These are phyloP conservation scores for Gymnorhina tibicen DNA, from an alignment of 2,113 vertebrate genomes.

Conservation along the genomic window DNA sequence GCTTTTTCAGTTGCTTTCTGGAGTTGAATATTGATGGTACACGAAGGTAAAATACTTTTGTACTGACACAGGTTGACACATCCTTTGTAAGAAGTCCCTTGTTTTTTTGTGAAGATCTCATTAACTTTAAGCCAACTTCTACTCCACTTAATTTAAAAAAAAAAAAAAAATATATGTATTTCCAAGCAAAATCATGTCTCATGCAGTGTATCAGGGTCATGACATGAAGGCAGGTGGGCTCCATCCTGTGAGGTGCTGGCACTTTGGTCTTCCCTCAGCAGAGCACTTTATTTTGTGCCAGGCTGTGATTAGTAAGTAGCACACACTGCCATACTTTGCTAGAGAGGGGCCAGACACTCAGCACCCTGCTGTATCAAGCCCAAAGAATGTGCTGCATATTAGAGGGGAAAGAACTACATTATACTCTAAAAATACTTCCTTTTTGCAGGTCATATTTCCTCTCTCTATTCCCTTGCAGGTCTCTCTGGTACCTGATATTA, in stretches of 20 bases:
- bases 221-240: not conserved
- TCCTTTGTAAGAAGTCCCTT: not conserved
- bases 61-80: not conserved
- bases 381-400: not conserved
- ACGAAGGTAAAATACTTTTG: not conserved
- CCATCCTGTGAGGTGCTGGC: not conserved
- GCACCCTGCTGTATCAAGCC: not conserved
- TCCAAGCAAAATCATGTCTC: not conserved
- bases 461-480: not conserved
- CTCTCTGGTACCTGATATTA: not conserved
- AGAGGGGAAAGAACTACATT: not conserved
- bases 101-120: not conserved
- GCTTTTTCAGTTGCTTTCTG: not conserved
- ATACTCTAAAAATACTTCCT: not conserved
- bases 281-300: not conserved
- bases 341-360: not conserved
- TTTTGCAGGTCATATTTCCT: not conserved
- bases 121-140: not conserved
- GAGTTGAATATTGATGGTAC: not conserved
- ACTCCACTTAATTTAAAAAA: not conserved
- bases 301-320: not conserved
- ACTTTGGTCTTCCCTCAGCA: not conserved
- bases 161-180: not conserved
- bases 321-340: not conserved
- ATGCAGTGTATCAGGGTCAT: not conserved